Base-by-base conservation (phyloP, 1,140 invertebrate species). In the Plectus sambesii region DNA sequence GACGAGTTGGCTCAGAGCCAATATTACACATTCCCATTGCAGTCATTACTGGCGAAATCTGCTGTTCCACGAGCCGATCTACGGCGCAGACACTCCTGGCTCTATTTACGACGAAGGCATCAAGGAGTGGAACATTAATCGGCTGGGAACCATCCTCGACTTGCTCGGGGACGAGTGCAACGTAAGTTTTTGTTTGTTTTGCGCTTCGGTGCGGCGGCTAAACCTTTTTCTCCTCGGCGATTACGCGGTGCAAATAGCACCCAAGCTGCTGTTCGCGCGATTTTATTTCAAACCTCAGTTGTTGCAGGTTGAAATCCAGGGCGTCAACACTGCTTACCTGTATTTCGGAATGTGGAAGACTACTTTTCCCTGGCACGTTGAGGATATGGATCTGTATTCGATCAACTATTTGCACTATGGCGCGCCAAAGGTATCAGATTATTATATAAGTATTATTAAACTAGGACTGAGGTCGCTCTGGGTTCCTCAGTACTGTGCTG, bases 291-390 rank as follows among this genome's bases (percentile, higher is more conserved):
- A 12, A 17, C 17, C 50, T 29, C 8, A 15, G 4, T 9, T 3
- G 9, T 9, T 62, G 55, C 38, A 66, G 57, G 33, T 93, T 37
- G 83, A 85, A 53, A 97, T 98, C 39, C 85, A 90, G 64, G 93
- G 93, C 6, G 94, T 99, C 0, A 98, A 97, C 69, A 98, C 93
- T 0, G 87, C 92, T 0, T 99, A 98, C 72, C 71, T 99, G 1
- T 99, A 99, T 70, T 98, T 97, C 74, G 94, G 94, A 9, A 98
- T 97, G 90, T 99, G 90, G 89, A 98, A 97, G 71, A 94, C 89
- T 0, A 93, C 88, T 0, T 99, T 99, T 74, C 87, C 90, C 0
- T 99, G 93, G 93, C 93, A 99, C 63, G 96, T 89, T 0, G 94
- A 99, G 73, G 94, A 99, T 62, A 96, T 97, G 89, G 93, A 99